Conservation (phyloP, 2,113 vertebrate genomes). For the Tachuris rubrigastra region DNA sequence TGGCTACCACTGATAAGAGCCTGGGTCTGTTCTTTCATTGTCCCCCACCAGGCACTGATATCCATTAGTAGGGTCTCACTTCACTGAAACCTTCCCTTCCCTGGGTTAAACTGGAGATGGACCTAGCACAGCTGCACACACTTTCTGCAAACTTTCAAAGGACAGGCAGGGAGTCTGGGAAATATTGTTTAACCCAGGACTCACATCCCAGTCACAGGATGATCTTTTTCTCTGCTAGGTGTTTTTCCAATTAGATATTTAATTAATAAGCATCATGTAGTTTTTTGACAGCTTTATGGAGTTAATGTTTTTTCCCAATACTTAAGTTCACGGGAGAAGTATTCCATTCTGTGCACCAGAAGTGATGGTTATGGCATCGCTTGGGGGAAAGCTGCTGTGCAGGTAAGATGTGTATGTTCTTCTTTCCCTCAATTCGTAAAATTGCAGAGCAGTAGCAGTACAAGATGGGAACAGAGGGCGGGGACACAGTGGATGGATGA, state of each 20-base stretch:
- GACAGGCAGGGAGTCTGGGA: background rate
- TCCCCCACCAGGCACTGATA: background rate
- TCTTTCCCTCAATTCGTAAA: background rate
- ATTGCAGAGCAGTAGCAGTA: background rate
- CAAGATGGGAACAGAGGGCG: accelerated
- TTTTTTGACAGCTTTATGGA: background rate
- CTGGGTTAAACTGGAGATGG: background rate
- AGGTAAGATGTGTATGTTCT: background rate
- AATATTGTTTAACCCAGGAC: background rate
- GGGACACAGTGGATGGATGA: accelerated
- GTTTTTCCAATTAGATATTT: background rate
- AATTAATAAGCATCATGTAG: background rate
- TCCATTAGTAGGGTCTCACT: background rate
- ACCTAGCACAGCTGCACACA: background rate
- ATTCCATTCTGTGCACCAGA: background rate
- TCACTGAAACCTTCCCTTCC: background rate
- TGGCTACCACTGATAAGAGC: background rate
- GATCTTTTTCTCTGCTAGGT: background rate
- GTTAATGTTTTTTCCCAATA: background rate
- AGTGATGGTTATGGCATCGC: background rate
- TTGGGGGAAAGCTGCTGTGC: background rate
- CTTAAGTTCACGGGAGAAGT: background rate
- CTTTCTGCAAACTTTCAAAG: background rate
- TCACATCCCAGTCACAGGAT: background rate
- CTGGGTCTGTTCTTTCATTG: background rate